Conservation (phyloP, 2,888 invertebrate species). For the Abrostola tripartita region DNA sequence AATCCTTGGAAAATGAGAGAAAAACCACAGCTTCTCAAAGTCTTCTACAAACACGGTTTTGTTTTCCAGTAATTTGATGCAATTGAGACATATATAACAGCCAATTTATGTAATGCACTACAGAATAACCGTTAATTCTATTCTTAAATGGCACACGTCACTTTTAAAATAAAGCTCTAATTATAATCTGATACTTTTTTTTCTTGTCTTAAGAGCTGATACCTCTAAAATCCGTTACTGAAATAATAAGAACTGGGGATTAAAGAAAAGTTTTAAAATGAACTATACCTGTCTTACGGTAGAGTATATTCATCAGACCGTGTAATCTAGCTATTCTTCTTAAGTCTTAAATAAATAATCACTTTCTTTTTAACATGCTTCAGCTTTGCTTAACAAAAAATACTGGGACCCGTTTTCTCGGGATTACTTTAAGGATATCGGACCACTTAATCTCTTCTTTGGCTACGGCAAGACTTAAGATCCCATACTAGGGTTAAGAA, state of each 20-base stretch:
- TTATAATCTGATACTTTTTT: neutral
- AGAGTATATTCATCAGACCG: conserved; percentile 23
- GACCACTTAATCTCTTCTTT: conserved; percentile 68
- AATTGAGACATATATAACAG: no score
- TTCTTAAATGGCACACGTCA: neutral
- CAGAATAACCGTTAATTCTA: conserved; percentile 1
- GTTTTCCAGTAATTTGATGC: no score
- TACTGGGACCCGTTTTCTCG: conserved; percentile 62
- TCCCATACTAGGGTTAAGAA: conserved; percentile 13
- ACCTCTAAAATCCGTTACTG: conserved; percentile 8
- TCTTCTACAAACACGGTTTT: no score
- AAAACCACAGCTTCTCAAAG: no score
- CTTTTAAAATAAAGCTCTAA: no score
- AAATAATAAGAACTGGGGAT: conserved; percentile 11
- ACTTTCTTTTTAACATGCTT: conserved; percentile 39
- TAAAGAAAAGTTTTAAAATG: conserved; percentile 13
- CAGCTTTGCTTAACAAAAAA: conserved; percentile 53
- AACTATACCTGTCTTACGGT: conserved; percentile 32
- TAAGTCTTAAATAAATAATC: conserved; percentile 44
- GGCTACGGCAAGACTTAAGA: conserved; percentile 52
- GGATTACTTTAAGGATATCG: conserved; percentile 51
- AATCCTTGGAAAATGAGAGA: no score
- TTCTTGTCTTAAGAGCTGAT: neutral
- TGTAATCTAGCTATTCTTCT: conserved; percentile 38
- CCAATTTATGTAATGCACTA: neutral